These are phyloP conservation scores for Pseudochirops cupreus DNA, from an alignment of 2,797 vertebrate species.

Conservation along the genomic window DNA sequence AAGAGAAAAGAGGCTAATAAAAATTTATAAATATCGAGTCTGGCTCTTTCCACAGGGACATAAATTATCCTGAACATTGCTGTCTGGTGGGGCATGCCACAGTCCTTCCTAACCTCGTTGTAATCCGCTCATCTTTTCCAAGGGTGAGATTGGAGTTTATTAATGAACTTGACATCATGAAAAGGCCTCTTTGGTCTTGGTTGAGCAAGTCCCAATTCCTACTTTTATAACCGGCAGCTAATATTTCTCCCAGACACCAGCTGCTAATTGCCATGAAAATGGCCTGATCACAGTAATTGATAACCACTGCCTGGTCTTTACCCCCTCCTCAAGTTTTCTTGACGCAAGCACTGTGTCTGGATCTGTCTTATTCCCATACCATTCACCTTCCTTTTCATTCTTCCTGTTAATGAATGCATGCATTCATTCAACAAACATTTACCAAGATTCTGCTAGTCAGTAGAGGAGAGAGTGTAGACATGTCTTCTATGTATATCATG, in stretches of 20 bases:
- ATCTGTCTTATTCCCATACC: not conserved
- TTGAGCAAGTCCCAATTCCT: not conserved
- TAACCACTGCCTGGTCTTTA: not conserved
- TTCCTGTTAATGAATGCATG: not conserved
- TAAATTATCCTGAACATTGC: constrained; percentile 42
- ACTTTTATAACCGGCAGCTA: not conserved
- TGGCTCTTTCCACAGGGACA: constrained; percentile 44
- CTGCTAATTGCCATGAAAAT: not conserved
- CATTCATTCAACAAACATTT: constrained; percentile 1
- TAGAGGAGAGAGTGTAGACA: not conserved
- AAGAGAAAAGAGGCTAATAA: constrained; percentile 63
- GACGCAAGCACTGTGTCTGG: not conserved
- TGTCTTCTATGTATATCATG: not conserved
- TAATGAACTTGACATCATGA: constrained; percentile 5
- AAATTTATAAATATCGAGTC: constrained; percentile 48
- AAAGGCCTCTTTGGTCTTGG: not conserved
- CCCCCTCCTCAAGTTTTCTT: not conserved
- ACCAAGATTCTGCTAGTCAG: not conserved
- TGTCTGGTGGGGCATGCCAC: not conserved
- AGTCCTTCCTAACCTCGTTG: not conserved
- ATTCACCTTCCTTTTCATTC: not conserved
- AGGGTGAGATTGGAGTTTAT: not conserved
- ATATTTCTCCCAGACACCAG: not conserved
- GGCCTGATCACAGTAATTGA: not conserved
- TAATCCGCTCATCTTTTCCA: not conserved